Conservation (phyloP, 1,140 invertebrate genomes). For the Drosophila repletoides region DNA sequence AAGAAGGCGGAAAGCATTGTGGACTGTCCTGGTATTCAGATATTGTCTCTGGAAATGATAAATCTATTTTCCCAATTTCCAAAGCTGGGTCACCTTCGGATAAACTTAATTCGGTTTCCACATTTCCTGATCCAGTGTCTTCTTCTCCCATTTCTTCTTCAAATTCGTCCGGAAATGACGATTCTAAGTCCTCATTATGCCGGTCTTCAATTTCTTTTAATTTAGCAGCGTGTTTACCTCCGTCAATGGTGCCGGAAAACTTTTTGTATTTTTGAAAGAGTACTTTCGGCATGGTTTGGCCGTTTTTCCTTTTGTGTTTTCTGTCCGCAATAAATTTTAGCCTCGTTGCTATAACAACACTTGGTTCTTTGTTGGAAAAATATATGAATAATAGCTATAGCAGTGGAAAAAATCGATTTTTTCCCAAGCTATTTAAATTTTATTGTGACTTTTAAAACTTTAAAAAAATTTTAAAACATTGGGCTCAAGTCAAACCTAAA, state of each 20-base stretch:
- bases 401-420: background rate
- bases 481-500: too few relatives aligned
- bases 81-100: slow-evolving; percentile 56
- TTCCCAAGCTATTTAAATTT: background rate
- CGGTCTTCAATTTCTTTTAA: slow-evolving; percentile 54
- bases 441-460: too few relatives aligned
- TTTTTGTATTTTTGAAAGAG: slow-evolving; percentile 49
- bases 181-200: background rate
- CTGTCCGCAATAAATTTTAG: slow-evolving; percentile 31
- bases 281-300: slow-evolving; percentile 49
- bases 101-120: slow-evolving; percentile 50
- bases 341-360: slow-evolving; percentile 52
- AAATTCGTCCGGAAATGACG: background rate
- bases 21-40: slow-evolving; percentile 53
- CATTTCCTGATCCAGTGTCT: slow-evolving; percentile 26
- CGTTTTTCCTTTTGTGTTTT: slow-evolving; percentile 14
- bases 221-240: slow-evolving; percentile 28
- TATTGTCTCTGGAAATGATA: slow-evolving; percentile 69
- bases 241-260: slow-evolving; percentile 21
- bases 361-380: background rate
- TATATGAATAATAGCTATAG: background rate
- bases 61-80: slow-evolving; percentile 62
- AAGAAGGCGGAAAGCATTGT: slow-evolving; percentile 86
- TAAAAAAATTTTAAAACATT: background rate
- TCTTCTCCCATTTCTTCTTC: slow-evolving; percentile 38